phyloP scores from a whole-genome alignment of 2,797 vertebrate species.

The Sebastes kiyomatsui region DNA sequence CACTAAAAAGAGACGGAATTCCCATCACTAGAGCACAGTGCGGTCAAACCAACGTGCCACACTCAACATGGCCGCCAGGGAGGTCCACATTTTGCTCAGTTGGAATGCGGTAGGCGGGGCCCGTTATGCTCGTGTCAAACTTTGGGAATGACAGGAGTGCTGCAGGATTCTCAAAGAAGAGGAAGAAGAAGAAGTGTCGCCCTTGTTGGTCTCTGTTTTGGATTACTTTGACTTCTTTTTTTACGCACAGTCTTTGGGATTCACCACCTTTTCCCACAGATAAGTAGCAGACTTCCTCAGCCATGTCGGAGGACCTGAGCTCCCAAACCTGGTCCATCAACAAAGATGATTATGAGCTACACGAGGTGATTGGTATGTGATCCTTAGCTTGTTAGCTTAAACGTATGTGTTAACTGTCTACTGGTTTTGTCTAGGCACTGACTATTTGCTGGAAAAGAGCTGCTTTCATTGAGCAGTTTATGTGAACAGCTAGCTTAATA shows the following conservation, averaged over 20 bases:
- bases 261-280: conserved; percentile 41
- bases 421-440: too few species aligned
- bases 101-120: conserved; percentile 86
- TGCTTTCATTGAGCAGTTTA: too few species aligned
- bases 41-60: conserved; percentile 11
- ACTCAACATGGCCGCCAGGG: conserved; percentile 80
- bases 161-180: conserved; percentile 81
- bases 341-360: conserved; percentile 98
- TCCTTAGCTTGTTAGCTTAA: conserved; percentile 56
- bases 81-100: conserved; percentile 63
- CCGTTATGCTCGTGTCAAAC: conserved; percentile 87
- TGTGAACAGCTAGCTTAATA: too few species aligned
- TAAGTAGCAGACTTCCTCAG: conserved; percentile 73
- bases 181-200: conserved; percentile 75
- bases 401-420: background rate
- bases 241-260: conserved; percentile 61
- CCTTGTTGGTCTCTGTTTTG: conserved; percentile 72
- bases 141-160: conserved; percentile 90
- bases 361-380: conserved; percentile 96
- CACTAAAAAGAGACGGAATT: too few species aligned
- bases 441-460: too few species aligned
- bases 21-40: background rate
- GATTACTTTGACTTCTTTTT: conserved; percentile 74
- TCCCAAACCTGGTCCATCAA: conserved; percentile 97
- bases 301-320: conserved; percentile 94